phyloP scores from a whole-genome alignment of 2,888 invertebrate genomes.

The Diarsia dahlii region DNA sequence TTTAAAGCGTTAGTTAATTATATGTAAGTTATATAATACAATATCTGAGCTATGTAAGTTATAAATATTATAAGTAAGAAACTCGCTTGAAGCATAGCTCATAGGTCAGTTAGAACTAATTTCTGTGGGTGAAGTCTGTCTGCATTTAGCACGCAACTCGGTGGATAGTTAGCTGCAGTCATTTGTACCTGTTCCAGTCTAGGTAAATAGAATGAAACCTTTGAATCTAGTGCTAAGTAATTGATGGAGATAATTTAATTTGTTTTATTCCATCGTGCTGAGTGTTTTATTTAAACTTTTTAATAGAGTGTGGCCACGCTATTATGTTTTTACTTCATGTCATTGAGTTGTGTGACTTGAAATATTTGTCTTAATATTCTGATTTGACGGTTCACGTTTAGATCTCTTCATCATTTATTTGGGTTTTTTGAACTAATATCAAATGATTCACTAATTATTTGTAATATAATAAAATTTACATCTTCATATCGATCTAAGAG shows the following conservation, averaged over 20 bases:
- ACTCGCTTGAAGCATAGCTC: constrained; percentile 10
- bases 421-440: background rate
- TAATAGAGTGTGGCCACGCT: background rate
- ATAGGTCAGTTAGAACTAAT: constrained; percentile 45
- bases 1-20: too few species aligned
- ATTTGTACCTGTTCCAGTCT: constrained; percentile 61
- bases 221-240: constrained; percentile 47
- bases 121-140: constrained; percentile 39
- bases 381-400: background rate
- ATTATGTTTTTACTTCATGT: background rate
- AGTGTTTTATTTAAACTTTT: constrained; percentile 2
- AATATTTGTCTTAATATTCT: background rate
- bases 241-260: constrained; percentile 42
- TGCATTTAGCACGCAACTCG: constrained; percentile 57
- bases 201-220: constrained; percentile 58
- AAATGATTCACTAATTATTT: background rate
- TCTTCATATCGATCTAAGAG: background rate
- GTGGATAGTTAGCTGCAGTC: constrained; percentile 54
- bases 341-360: background rate
- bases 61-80: too few species aligned
- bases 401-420: background rate
- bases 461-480: background rate
- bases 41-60: too few species aligned
- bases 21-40: too few species aligned
- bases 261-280: constrained; percentile 19